These are phyloP conservation scores for Pangasius larnaudii DNA, from an alignment of 2,797 vertebrate species.

Conservation along the genomic window DNA sequence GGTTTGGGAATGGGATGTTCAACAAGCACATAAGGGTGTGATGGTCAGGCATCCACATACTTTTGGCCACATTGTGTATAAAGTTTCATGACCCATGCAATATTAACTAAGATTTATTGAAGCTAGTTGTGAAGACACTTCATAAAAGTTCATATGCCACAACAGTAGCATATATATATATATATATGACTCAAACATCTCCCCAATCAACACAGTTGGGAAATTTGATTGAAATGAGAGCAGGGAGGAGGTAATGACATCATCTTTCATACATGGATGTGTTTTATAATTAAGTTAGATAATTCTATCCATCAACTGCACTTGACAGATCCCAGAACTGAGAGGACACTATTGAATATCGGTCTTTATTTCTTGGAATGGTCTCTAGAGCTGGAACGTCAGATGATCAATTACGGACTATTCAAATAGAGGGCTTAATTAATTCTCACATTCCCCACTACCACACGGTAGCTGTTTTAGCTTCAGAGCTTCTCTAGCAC, in stretches of 20 bases:
- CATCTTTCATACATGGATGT: conserved; percentile 49
- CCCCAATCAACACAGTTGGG: neutral
- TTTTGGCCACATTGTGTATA: neutral
- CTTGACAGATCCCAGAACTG: conserved; percentile 48
- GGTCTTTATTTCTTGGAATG: conserved; percentile 23
- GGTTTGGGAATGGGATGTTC: neutral
- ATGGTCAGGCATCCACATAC: neutral
- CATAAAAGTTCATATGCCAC: neutral
- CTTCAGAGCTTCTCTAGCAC: conserved; percentile 44
- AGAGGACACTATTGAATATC: conserved; percentile 43
- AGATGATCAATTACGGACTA: conserved; percentile 59
- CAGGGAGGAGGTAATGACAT: conserved; percentile 54
- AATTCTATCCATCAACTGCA: conserved; percentile 46
- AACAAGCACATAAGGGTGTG: neutral
- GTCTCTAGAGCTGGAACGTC: conserved; percentile 37
- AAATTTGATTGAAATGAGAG: neutral
- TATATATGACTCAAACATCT: neutral
- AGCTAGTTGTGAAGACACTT: neutral
- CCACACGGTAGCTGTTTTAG: conserved; percentile 48
- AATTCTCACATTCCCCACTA: conserved; percentile 49
- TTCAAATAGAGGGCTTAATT: conserved; percentile 61
- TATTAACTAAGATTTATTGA: neutral
- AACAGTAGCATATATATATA: neutral
- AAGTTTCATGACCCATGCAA: neutral
- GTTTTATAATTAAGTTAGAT: conserved; percentile 39